phyloP scores from a whole-genome alignment of 2,888 invertebrate species.

The Serrognathus titanus region DNA sequence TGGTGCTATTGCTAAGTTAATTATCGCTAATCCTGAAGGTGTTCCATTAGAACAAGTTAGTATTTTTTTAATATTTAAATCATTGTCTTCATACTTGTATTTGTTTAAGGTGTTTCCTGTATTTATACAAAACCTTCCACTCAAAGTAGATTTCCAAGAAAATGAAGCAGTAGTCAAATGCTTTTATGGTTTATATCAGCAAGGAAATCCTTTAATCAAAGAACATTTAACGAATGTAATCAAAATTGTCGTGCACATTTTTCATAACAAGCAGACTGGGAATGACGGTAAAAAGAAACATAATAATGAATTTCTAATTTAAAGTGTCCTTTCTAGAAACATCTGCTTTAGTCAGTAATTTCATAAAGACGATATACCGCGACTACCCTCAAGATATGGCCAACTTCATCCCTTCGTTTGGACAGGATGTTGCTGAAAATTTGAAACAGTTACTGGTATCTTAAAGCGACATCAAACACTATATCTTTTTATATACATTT shows the following conservation, averaged over 20 bases:
- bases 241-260: constrained; percentile 54
- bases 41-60: constrained; percentile 67
- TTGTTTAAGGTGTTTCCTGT: constrained; percentile 62
- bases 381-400: constrained; percentile 59
- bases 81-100: neutral
- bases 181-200: constrained; percentile 60
- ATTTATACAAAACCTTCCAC: constrained; percentile 65
- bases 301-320: neutral
- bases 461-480: constrained; percentile 1
- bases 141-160: constrained; percentile 72
- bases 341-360: constrained; percentile 49
- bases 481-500: neutral
- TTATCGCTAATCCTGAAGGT: constrained; percentile 59
- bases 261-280: constrained; percentile 56
- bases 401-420: constrained; percentile 46
- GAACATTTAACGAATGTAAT: constrained; percentile 55
- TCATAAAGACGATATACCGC: constrained; percentile 55
- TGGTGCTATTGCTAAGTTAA: constrained; percentile 72
- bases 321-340: constrained; percentile 46
- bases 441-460: constrained; percentile 14
- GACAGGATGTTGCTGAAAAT: constrained; percentile 43
- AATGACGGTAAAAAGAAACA: constrained; percentile 49
- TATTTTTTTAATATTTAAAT: neutral
- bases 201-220: constrained; percentile 56
- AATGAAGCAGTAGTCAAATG: constrained; percentile 67